Conservation (phyloP, 2,888 invertebrate genomes). For the Caenorhabditis macrosperma region DNA sequence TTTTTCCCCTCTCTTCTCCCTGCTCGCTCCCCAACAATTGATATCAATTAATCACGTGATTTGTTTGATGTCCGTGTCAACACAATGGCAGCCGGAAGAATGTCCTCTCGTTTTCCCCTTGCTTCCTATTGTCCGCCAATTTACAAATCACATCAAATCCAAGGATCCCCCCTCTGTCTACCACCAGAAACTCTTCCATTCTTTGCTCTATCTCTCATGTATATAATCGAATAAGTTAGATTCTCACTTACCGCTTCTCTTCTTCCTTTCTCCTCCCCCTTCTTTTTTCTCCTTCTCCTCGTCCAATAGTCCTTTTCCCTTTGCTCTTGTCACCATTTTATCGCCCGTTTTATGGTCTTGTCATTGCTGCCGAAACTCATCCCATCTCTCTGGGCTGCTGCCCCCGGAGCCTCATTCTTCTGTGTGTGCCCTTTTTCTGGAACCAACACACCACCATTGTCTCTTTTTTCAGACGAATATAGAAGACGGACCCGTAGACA, state of each 20-base stretch:
- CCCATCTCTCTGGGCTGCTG: background rate
- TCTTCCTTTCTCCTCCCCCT: background rate
- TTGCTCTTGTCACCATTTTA: slow-evolving; percentile 15
- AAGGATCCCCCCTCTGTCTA: background rate
- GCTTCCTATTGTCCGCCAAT: background rate
- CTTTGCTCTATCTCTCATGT: background rate
- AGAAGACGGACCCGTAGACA: slow-evolving; percentile 4
- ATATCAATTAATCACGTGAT: slow-evolving; percentile 19
- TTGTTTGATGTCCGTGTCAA: slow-evolving; percentile 11
- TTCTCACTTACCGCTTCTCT: slow-evolving; percentile 17
- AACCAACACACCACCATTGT: background rate
- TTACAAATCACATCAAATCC: slow-evolving; percentile 9
- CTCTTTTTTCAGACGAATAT: slow-evolving; percentile 9
- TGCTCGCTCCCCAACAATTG: background rate
- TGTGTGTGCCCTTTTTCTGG: background rate
- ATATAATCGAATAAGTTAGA: slow-evolving; percentile 15
- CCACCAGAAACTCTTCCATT: background rate
- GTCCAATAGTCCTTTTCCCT: background rate
- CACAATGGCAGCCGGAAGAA: background rate
- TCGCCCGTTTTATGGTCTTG: slow-evolving; percentile 10
- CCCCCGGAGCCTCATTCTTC: background rate
- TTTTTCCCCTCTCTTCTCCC: background rate
- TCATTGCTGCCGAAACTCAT: slow-evolving; percentile 2
- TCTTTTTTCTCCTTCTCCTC: background rate
- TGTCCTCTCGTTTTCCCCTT: background rate